A percentile compares a stretch with the other conserved stretches of the same genome.
Conservation (phyloP, 1,140 invertebrate species). For the Brachionus koreanus region DNA sequence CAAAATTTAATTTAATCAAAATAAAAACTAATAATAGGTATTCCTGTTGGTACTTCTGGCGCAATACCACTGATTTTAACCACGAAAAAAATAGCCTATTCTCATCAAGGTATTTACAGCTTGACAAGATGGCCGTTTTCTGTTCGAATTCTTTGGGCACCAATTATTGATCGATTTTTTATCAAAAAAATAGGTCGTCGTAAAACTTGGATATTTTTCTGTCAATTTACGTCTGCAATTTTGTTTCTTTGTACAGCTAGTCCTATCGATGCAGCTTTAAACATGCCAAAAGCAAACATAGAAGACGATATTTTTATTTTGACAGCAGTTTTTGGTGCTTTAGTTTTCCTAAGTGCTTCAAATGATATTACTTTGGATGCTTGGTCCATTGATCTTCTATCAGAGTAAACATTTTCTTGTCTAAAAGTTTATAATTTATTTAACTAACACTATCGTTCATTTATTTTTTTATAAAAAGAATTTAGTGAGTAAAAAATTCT, state of each 20-base stretch:
- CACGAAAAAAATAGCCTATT: background rate
- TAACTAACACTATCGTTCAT: slow-evolving; percentile 18
- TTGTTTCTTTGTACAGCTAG: background rate
- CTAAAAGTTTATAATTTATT: background rate
- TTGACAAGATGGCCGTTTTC: slow-evolving; percentile 93
- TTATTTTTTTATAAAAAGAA: too few species aligned
- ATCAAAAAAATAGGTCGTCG: slow-evolving; percentile 76
- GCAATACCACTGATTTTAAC: slow-evolving; percentile 86
- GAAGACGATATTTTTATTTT: slow-evolving; percentile 66
- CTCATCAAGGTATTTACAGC: slow-evolving; percentile 86
- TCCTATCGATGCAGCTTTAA: background rate
- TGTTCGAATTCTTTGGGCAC: slow-evolving; percentile 96
- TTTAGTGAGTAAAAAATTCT: too few species aligned
- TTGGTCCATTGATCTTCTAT: slow-evolving; percentile 97
- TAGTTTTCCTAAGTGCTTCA: slow-evolving; percentile 94
- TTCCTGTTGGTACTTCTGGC: slow-evolving; percentile 84
- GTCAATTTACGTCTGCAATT: background rate
- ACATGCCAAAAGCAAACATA: background rate
- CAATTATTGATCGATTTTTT: slow-evolving; percentile 89
- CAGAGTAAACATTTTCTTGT: slow-evolving; percentile 64
- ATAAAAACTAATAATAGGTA: slow-evolving; percentile 60
- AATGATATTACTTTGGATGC: slow-evolving; percentile 99
- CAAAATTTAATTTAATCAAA: background rate
- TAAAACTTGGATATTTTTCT: slow-evolving; percentile 78
- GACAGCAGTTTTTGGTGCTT: slow-evolving; percentile 78